A percentile compares a stretch with the other conserved stretches of the same genome.
These are phyloP conservation scores for Peribatodes rhomboidaria DNA, from an alignment of 2,888 invertebrate species.

Conservation along the genomic window DNA sequence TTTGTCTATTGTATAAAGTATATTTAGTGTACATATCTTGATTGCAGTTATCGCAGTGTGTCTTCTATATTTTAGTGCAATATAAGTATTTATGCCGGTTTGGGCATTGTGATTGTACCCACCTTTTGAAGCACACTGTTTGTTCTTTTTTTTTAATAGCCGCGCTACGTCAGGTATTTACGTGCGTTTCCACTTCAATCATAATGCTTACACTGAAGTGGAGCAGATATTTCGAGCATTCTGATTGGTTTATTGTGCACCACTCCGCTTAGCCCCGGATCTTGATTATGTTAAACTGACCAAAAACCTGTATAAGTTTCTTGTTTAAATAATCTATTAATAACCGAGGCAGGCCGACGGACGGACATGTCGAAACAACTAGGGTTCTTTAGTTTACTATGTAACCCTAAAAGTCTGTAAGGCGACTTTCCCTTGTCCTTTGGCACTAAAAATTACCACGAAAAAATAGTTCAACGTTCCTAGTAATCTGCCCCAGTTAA, in stretches of 20 bases:
- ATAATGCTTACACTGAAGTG: neutral
- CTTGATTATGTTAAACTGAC: too few relatives aligned
- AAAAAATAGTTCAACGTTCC: too few relatives aligned
- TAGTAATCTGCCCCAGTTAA: neutral
- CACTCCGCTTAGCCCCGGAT: too few relatives aligned
- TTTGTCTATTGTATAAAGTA: constrained; percentile 5
- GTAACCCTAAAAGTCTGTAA: too few relatives aligned
- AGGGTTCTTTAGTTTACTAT: too few relatives aligned
- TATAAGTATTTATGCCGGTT: constrained; percentile 9
- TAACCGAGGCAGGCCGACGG: neutral
- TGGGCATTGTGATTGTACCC: constrained; percentile 19
- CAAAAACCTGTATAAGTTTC: too few relatives aligned
- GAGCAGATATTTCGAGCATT: too few relatives aligned
- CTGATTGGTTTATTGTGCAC: too few relatives aligned
- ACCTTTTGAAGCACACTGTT: constrained; percentile 13
- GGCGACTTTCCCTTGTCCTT: too few relatives aligned
- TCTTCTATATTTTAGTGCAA: constrained; percentile 16
- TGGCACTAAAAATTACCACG: too few relatives aligned
- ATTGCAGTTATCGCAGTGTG: neutral
- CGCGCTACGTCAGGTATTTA: constrained; percentile 10
- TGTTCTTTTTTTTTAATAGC: constrained; percentile 10
- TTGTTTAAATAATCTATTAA: neutral
- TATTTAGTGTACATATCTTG: neutral
- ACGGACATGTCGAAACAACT: too few relatives aligned
- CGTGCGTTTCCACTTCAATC: neutral